Evolutionary conservation across 1,140 invertebrate genomes (phyloP).

Genomic region (Drosophila bifasciata): DNA sequence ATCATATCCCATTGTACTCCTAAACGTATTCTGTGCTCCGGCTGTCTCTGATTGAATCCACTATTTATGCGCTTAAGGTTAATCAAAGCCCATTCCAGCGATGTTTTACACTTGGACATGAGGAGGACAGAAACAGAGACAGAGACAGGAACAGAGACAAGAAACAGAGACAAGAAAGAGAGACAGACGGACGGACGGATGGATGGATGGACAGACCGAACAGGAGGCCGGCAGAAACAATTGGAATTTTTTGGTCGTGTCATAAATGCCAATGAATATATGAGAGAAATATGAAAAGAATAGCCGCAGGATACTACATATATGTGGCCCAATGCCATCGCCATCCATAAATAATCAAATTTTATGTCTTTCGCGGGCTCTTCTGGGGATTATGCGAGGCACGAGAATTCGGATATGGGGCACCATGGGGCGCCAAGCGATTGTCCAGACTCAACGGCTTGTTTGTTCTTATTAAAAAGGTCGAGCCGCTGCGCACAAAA

Average conservation of each 20-base stretch:
- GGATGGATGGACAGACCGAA: slow-evolving; percentile 24
- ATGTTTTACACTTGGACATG: slow-evolving; percentile 70
- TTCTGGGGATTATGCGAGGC: slow-evolving; percentile 65
- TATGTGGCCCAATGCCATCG: slow-evolving; percentile 77
- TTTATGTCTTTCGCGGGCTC: slow-evolving; percentile 72
- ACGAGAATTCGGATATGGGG: slow-evolving; percentile 51
- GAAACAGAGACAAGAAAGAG: slow-evolving; percentile 5
- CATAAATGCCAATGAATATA: slow-evolving; percentile 75
- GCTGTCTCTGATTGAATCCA: slow-evolving; percentile 74
- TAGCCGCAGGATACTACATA: slow-evolving; percentile 71
- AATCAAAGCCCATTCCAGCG: slow-evolving; percentile 77
- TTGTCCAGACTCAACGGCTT: slow-evolving; percentile 80
- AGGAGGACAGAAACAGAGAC: slow-evolving; percentile 15
- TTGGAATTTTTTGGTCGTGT: slow-evolving; percentile 75
- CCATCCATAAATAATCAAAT: slow-evolving; percentile 82
- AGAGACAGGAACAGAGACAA: slow-evolving; percentile 8
- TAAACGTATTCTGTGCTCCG: slow-evolving; percentile 21
- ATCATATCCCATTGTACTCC: slow-evolving; percentile 19
- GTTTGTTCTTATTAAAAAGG: slow-evolving; percentile 77
- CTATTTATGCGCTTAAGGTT: slow-evolving; percentile 82
- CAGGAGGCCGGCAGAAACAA: slow-evolving; percentile 68
- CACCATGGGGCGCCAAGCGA: slow-evolving; percentile 79
- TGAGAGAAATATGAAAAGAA: slow-evolving; percentile 46
- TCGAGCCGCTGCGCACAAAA: slow-evolving; percentile 42
- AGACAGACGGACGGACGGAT: slow-evolving; percentile 5